Evolutionary conservation across 2,888 invertebrate species (phyloP), one percentile per base, ranked within the genome.

Genomic region (Barypeithes pellucidus): DNA sequence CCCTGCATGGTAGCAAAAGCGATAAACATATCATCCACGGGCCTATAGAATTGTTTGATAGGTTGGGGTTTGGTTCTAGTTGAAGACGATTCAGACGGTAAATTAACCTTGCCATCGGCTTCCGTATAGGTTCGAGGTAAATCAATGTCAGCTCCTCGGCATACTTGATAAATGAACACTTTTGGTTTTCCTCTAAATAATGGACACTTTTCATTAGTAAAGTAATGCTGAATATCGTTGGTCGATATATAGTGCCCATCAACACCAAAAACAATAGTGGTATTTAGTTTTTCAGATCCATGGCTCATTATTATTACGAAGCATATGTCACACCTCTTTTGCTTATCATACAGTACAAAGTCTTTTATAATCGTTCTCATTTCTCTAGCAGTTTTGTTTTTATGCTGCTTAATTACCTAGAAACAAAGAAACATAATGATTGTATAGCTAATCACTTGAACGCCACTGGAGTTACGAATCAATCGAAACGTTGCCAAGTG

Each of bases 91-190:
- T 3, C 41, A 47, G 47, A 59, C 7, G 61, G 12, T 57, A 22
- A 12, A 14, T 5, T 22, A 8, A n/a, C 20, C 14, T 54, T 73
- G 5, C 70, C 67, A 39, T 66, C 66, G 18, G 20, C 33, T 61
- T 74, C 47, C 16, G 68, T 63, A 41, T 57, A 52, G 47, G 78
- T 78, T 67, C 72, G 68, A 20, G 76, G 65, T 39, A 75, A 65
- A 77, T 85, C 86, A n/a, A 82, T 80, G 11, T 77, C 73, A 16
- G 76, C 68, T 11, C 87, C 88, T 50, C 87, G 82, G 85, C 93
- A 93, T 69, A 89, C 89, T 81, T 93, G 93, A 81, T 92, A 92
- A 73, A 93, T 87, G 79, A 93, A 89, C 66, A 93, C 89, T 86
- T 93, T 93, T 14, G 93, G 93, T 80, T 91, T 90, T 52, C 88